Evolutionary conservation across 2,113 vertebrate genomes (phyloP), one percentile per base, ranked within the genome.

Genomic region (Neopipo cinnamomea): DNA sequence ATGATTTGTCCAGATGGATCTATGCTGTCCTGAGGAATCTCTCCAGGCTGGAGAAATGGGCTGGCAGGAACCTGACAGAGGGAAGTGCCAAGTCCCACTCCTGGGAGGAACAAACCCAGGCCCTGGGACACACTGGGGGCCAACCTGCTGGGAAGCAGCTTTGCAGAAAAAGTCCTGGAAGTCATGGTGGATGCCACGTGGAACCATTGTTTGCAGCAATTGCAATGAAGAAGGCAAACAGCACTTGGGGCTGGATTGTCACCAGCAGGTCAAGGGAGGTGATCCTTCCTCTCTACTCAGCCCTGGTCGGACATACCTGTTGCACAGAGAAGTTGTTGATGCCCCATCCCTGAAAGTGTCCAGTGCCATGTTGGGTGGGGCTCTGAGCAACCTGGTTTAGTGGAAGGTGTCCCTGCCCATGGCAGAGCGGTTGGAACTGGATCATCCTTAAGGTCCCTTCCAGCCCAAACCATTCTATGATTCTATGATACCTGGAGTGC

Each of bases 61-160:
- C 49, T n/a, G 67, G 5, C 2, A 17, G 65, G 25, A 41, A 24
- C 10, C 24, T 35, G 10, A 1, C 0, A 1, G 39, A 68, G 71
- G 9, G 4, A 59, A 59, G 5, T 5, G 12, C 24, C 39, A 21
- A 6, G 10, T 68, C 22, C 56, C 30, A 13, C 14, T 10, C 3
- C 41, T 14, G 15, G 39, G 28, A 88, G 30, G 33, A 61, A 6
- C 21, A 79, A 14, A 35, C 7, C 9, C 15, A 2, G 2, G 41
- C 46, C 7, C 27, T 8, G 13, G 18, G 35, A 41, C 49, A 6
- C 28, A 41, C 41, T 39, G 33, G 14, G 28, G 11, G 17, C 14
- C 21, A 31, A 0, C 28, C 35, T 0, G 0, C 44, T 41, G 66
- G 37, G 30, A 59, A 63, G 25, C 20, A 12, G 74, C 35, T 33